Conservation (phyloP, 2,888 invertebrate species). For the Nomada hirtipes region DNA sequence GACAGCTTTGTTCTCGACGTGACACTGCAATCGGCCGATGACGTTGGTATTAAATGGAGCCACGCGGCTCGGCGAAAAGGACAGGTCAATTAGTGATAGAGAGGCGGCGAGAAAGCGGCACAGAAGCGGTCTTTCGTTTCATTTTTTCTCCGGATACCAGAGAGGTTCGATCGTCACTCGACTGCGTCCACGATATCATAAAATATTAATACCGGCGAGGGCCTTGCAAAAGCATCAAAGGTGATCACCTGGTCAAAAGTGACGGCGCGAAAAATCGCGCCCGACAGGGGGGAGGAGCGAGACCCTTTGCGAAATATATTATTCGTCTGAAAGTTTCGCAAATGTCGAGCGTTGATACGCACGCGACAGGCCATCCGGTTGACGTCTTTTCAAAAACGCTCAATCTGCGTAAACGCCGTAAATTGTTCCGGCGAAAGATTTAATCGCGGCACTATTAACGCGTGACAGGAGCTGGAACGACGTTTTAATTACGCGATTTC, state of each 20-base stretch:
- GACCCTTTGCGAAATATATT: slow-evolving; percentile 45
- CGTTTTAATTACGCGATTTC: slow-evolving; percentile 14
- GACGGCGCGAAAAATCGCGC: slow-evolving; percentile 44
- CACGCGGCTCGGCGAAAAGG: slow-evolving; percentile 17
- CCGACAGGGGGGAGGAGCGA: slow-evolving; percentile 32
- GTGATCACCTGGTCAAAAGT: slow-evolving; percentile 44
- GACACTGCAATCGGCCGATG: slow-evolving; percentile 50
- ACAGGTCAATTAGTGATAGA: slow-evolving; percentile 56
- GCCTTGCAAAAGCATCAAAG: slow-evolving; percentile 57
- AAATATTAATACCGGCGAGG: slow-evolving; percentile 60
- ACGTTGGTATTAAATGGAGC: slow-evolving; percentile 46
- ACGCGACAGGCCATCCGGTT: background rate
- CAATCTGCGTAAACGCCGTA: background rate
- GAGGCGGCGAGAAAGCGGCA: background rate
- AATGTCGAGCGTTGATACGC: slow-evolving; percentile 1
- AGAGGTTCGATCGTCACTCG: slow-evolving; percentile 24
- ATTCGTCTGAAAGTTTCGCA: slow-evolving; percentile 31
- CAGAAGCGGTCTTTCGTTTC: slow-evolving; percentile 15
- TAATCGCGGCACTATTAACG: slow-evolving; percentile 25
- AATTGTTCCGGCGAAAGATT: slow-evolving; percentile 11
- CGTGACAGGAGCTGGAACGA: background rate
- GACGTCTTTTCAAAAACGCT: slow-evolving; percentile 13
- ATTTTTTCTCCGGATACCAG: slow-evolving; percentile 13
- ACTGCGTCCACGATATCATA: slow-evolving; percentile 61
- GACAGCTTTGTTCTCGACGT: slow-evolving; percentile 44